phyloP scores from a whole-genome alignment of 2,888 invertebrate species.

The Caenorhabditis imperialis region DNA sequence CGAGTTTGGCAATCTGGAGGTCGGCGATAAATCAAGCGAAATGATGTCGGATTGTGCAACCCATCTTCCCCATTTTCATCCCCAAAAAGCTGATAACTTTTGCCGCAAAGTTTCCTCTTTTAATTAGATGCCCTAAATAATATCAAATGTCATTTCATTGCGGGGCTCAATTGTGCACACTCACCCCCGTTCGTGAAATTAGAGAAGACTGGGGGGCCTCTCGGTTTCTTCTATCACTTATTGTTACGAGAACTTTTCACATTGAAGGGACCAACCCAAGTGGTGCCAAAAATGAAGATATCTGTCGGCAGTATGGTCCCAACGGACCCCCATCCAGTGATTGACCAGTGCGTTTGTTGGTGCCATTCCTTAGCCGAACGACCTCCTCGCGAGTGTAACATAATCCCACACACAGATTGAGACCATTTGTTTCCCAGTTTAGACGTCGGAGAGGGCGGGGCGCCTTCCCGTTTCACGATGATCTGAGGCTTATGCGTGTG shows the following conservation, averaged over 20 bases:
- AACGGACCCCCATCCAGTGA: not conserved
- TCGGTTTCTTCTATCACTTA: constrained; percentile 6
- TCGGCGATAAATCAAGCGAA: constrained; percentile 25
- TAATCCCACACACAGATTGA: constrained; percentile 45
- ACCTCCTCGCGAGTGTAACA: constrained; percentile 24
- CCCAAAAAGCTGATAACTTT: constrained; percentile 15
- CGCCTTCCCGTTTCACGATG: not conserved
- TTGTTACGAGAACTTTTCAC: constrained; percentile 14
- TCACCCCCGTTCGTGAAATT: constrained; percentile 36
- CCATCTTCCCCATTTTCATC: not conserved
- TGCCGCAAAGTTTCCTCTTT: constrained; percentile 2
- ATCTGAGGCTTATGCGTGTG: constrained; percentile 1
- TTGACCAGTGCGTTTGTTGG: constrained; percentile 15
- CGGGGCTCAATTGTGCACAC: constrained; percentile 13
- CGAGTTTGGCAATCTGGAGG: constrained; percentile 13
- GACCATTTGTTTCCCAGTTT: constrained; percentile 40
- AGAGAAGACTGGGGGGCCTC: constrained; percentile 11
- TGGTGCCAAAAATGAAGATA: too few relatives aligned
- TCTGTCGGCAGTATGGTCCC: too few relatives aligned
- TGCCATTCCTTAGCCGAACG: constrained; percentile 20
- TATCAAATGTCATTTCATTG: constrained; percentile 30
- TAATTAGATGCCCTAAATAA: constrained; percentile 36
- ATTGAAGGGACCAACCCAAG: too few relatives aligned
- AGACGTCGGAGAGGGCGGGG: not conserved
- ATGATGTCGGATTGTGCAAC: constrained; percentile 37